Base-by-base conservation (phyloP, 2,888 invertebrate genomes). In the Phortica okadai region DNA sequence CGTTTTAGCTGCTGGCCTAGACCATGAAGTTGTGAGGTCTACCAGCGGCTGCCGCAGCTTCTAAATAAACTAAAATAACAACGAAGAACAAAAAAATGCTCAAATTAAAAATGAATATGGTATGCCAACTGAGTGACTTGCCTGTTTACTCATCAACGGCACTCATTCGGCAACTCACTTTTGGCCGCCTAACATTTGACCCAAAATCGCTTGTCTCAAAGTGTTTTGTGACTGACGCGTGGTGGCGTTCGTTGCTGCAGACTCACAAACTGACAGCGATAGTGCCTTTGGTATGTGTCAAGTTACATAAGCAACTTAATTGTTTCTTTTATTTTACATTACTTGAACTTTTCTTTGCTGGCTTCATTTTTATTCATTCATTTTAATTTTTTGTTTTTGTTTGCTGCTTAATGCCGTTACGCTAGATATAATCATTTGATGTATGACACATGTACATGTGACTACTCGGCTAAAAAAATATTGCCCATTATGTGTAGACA, bases 281-380 rank as follows among this genome's bases (percentile, higher is more conserved):
- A 62, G 21, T 62, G 62, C 25, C 21, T 25, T 4, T 62, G 62
- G 66, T 14, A 66, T 66, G 14, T 66, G 66, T 42, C 33, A 42
- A 41, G 42, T 66, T 66, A 41, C 66, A 66, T 66, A 66, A 66
- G 66, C 42, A 41, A 42, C n/a, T 66, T 66, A 66, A 66, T 66
- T 66, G 66, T 42, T 42, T 42, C 66, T 66, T 42, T 66, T 66
- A 62, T 62, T 25, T 25, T 56, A 56, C n/a, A 56, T 16, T 56
- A 33, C 4, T 33, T 33, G 33, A 33, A 33, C 33, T 33, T 33
- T 33, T 33, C 33, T 33, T 33, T 1, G 33, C 33, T 33, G 33
- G 33, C 33, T 33, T 33, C 33, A 33, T 33, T 33, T 33, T 33
- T 33, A 33, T 33, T 33, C 33, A 33, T 33, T 33, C 33, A 33